Evolutionary conservation across 2,797 vertebrate genomes (phyloP), one percentile per base, ranked within the genome.

Genomic region (Enteromius fasciolatus): DNA sequence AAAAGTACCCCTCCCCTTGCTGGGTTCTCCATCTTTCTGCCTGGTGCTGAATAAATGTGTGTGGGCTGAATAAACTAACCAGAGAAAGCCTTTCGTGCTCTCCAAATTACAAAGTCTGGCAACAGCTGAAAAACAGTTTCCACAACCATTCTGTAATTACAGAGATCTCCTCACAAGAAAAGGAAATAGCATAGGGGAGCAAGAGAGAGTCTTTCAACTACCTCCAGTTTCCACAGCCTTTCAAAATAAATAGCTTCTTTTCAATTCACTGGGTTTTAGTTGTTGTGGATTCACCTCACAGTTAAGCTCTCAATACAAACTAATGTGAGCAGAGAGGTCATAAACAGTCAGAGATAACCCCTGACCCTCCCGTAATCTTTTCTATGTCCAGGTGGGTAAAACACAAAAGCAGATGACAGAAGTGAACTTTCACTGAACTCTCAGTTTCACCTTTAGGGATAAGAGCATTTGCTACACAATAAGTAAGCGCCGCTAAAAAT

Each of bases 271-370:
- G 66, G 25, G 25, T 82, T 73, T 83, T 66, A 77, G 59, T 66
- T 69, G 36, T 69, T 86, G 79, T 64, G 61, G 54, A 82, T 83
- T 85, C 70, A 84, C 81, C 76, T 64, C 25, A 28, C 20, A 39
- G 63, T 48, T 59, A 7, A 73, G 50, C 33, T 44, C 59, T 77
- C 63, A 64, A 73, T 81, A 33, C 41, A 44, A 39, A 59, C 52
- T 41, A 70, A 61, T 33, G 54, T 67, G 68, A 85, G 74, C 84
- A 76, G 31, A 86, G 73, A 66, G 80, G 78, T 78, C 63, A 86
- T 76, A 83, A 82, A 74, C 81, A 82, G 81, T 78, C 39, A 48
- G 4, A 92, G 93, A 94, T 95, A 94, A 94, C 92, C 92, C 90
- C 67, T 88, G 90, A 92, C 92, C 91, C 84, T 73, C 86, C 20